phyloP scores from a whole-genome alignment of 2,888 invertebrate genomes.

The Drosophila prostipennis region DNA sequence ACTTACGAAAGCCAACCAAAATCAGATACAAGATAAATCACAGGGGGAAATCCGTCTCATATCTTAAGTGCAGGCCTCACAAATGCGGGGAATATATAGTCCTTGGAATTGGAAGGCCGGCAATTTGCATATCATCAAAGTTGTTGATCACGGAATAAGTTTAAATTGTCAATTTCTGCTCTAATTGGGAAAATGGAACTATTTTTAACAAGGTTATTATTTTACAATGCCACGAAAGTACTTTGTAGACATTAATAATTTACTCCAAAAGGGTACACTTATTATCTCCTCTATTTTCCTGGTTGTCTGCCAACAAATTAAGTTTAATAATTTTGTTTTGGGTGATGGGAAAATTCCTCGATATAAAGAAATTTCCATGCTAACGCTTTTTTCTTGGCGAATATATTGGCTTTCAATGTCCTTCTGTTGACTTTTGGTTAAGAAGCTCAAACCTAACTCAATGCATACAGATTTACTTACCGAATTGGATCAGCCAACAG shows the following conservation, averaged over 20 bases:
- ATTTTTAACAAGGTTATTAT: neutral
- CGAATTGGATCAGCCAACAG: conserved; percentile 1
- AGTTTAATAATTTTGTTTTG: too few species aligned
- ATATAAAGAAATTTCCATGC: too few species aligned
- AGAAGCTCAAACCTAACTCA: neutral
- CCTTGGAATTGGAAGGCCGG: neutral
- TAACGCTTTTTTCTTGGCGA: neutral
- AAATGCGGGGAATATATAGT: neutral
- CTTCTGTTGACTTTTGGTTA: neutral
- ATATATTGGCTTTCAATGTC: neutral
- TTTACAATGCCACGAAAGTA: neutral
- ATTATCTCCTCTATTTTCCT: neutral
- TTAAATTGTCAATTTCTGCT: neutral
- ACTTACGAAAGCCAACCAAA: neutral
- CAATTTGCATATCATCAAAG: neutral
- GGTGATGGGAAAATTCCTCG: too few species aligned
- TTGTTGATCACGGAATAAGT: neutral
- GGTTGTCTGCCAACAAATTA: neutral
- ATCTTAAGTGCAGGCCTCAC: neutral
- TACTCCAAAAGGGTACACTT: neutral
- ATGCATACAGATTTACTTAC: conserved; percentile 1
- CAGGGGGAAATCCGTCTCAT: neutral
- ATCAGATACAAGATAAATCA: neutral
- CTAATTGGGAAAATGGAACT: neutral
- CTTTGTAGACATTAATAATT: neutral